Evolutionary conservation across 2,797 vertebrate genomes (phyloP).

Genomic region (Hypotaenidia okinawae): DNA sequence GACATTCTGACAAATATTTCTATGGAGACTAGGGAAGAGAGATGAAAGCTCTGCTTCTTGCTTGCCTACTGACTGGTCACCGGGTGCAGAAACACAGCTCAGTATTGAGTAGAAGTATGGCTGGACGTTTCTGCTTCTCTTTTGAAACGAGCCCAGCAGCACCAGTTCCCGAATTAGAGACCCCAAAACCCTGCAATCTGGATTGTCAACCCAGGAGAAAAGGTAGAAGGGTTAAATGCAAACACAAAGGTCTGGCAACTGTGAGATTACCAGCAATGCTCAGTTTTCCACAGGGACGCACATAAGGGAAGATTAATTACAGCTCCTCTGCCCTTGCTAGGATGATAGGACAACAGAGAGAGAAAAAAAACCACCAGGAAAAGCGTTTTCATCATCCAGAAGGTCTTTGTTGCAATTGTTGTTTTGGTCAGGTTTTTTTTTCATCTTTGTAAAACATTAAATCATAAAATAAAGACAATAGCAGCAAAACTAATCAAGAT

Average conservation of each 20-base stretch:
- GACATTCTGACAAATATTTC: neutral
- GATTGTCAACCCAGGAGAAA: neutral
- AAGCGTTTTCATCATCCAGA: conserved; percentile 62
- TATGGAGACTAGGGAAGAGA: neutral
- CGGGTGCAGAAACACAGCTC: neutral
- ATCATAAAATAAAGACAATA: conserved; percentile 74
- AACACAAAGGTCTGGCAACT: neutral
- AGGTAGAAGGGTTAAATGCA: neutral
- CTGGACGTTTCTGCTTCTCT: neutral
- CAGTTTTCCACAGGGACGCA: neutral
- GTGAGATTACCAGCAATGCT: neutral
- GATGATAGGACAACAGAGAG: neutral
- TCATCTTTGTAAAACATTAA: conserved; percentile 72
- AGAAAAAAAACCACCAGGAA: conserved; percentile 37
- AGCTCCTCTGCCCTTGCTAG: neutral
- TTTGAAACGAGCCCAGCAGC: neutral
- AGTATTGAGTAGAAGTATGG: neutral
- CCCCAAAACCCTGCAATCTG: neutral
- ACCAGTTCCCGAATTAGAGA: neutral
- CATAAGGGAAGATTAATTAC: neutral
- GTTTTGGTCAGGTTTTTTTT: conserved; percentile 64
- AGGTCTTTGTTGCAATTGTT: conserved; percentile 74
- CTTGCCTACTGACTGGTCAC: neutral
- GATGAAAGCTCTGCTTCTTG: neutral
- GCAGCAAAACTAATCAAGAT: conserved; percentile 77